Percentiles rank a stretch among this genome's conserved stretches.
Evolutionary conservation across 1,140 invertebrate species (phyloP).

Genomic region (Leucophenga varia): DNA sequence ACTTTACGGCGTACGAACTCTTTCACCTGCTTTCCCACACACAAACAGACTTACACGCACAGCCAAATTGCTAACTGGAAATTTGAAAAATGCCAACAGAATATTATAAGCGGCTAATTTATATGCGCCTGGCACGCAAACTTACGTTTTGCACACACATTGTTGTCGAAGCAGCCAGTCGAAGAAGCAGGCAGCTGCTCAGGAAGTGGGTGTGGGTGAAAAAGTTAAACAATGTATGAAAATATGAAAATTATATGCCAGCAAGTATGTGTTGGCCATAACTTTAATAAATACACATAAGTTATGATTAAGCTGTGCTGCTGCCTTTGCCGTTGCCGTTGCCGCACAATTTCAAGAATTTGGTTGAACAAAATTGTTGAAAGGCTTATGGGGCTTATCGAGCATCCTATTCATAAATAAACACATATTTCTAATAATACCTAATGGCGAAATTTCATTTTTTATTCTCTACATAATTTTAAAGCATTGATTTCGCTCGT

Average conservation of each 20-base stretch:
- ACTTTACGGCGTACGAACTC: slow-evolving; percentile 51
- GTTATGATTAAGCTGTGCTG: too few species aligned
- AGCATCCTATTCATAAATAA: too few species aligned
- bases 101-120: slow-evolving; percentile 53
- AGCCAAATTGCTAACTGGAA: slow-evolving; percentile 46
- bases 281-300: slow-evolving; percentile 40
- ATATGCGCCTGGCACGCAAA: slow-evolving; percentile 49
- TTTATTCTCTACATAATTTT: too few species aligned
- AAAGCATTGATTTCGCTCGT: too few species aligned
- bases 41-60: too few species aligned
- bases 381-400: too few species aligned
- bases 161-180: slow-evolving; percentile 22
- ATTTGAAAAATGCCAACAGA: slow-evolving; percentile 52
- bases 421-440: too few species aligned
- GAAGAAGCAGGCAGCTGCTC: background rate
- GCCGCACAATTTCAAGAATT: too few species aligned
- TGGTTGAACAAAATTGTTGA: background rate
- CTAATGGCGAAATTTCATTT: too few species aligned
- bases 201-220: slow-evolving; percentile 17
- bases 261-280: slow-evolving; percentile 47
- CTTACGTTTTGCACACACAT: slow-evolving; percentile 53
- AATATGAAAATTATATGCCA: slow-evolving; percentile 51
- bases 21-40: slow-evolving; percentile 37
- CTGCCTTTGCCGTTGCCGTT: too few species aligned
- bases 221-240: slow-evolving; percentile 48